Percentiles rank a stretch among this genome's conserved stretches.
phyloP scores from a whole-genome alignment of 2,888 invertebrate genomes.

The Steinernema scapterisci region DNA sequence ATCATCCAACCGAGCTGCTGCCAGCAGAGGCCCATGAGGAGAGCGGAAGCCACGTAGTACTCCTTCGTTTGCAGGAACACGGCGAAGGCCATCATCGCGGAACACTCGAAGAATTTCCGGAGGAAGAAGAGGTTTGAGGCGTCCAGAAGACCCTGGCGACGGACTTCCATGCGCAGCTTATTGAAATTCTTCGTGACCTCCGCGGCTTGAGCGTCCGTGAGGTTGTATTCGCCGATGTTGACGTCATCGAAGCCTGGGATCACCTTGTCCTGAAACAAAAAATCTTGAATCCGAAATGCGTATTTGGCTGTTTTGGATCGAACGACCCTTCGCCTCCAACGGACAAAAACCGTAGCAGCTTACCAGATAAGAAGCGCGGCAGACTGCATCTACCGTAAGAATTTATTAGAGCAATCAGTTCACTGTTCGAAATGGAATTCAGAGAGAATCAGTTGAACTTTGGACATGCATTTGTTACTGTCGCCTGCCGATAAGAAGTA shows the following conservation, averaged over 20 bases:
- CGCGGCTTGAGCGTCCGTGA: conserved; percentile 51
- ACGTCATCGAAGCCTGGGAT: conserved; percentile 54
- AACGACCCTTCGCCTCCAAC: too few relatives aligned
- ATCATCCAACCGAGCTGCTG: conserved; percentile 63
- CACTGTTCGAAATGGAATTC: too few relatives aligned
- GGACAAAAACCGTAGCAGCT: too few relatives aligned
- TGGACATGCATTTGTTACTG: too few relatives aligned
- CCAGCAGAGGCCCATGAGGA: conserved; percentile 65
- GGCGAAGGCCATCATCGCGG: conserved; percentile 53
- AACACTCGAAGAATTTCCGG: conserved; percentile 56
- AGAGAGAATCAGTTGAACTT: too few relatives aligned
- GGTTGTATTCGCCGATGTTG: conserved; percentile 61
- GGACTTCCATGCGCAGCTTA: conserved; percentile 50
- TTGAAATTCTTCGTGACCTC: conserved; percentile 58
- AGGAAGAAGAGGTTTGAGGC: conserved; percentile 55
- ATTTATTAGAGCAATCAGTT: too few relatives aligned
- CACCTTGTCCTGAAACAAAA: conserved; percentile 21
- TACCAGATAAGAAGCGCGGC: too few relatives aligned
- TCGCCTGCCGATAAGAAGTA: too few relatives aligned
- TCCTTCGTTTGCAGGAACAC: conserved; percentile 56
- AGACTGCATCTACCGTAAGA: too few relatives aligned
- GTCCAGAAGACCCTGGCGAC: conserved; percentile 55
- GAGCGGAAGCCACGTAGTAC: conserved; percentile 57
- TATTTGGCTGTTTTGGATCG: too few relatives aligned
- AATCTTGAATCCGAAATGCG: too few relatives aligned